phyloP scores from a whole-genome alignment of 2,888 invertebrate genomes.

The Dolichomitus sp. region DNA sequence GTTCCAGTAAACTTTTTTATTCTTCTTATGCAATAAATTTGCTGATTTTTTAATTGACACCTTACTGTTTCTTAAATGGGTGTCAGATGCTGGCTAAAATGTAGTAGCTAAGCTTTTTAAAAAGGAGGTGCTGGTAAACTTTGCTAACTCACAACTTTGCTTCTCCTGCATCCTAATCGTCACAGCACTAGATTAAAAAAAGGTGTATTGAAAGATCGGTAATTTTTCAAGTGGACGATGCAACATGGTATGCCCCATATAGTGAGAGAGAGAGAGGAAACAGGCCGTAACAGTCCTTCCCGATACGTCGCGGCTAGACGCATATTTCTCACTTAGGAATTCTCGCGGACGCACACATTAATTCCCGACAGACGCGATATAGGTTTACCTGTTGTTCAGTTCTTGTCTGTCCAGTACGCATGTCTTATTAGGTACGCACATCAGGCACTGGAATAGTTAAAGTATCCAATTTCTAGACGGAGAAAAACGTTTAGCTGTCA shows the following conservation, averaged over 20 bases:
- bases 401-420: background rate
- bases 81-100: too few relatives aligned
- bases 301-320: slow-evolving; percentile 69
- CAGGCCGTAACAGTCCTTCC: slow-evolving; percentile 59
- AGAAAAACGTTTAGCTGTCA: background rate
- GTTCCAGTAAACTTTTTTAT: too few relatives aligned
- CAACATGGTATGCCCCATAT: background rate
- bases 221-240: background rate
- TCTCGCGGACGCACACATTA: slow-evolving; percentile 63
- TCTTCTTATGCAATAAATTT: too few relatives aligned
- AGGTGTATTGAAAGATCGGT: background rate
- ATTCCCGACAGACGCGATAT: slow-evolving; percentile 41
- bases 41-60: too few relatives aligned
- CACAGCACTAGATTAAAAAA: background rate
- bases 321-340: slow-evolving; percentile 74
- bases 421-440: slow-evolving; percentile 5
- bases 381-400: slow-evolving; percentile 57
- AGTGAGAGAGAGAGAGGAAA: slow-evolving; percentile 43
- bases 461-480: background rate
- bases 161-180: too few relatives aligned
- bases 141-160: too few relatives aligned
- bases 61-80: too few relatives aligned
- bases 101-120: too few relatives aligned
- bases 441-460: background rate
- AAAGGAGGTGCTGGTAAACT: too few relatives aligned